Conservation (phyloP, 2,113 vertebrate species). For the Dipodomys spectabilis region DNA sequence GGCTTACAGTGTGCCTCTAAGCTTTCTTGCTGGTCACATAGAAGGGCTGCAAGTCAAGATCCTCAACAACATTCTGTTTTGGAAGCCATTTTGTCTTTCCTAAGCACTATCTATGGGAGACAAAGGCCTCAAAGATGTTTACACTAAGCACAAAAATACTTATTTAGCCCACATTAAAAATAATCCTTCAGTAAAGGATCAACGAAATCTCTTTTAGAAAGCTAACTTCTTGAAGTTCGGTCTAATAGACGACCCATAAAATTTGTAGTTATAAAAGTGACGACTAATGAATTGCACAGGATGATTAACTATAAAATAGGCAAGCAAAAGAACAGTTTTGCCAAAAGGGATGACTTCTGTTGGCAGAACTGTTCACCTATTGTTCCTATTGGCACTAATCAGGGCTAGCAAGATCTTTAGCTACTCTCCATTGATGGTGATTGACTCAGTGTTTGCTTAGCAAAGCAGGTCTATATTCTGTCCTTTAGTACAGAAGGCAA, state of each 20-base stretch:
- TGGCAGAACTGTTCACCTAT: not conserved
- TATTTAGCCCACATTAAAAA: not conserved
- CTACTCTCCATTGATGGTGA: not conserved
- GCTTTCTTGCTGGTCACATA: conserved; percentile 40
- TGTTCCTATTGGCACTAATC: not conserved
- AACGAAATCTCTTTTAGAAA: conserved; percentile 28
- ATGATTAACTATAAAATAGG: not conserved
- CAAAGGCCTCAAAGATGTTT: not conserved
- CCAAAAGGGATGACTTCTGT: not conserved
- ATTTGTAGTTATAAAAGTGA: not conserved
- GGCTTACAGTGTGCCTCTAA: not conserved
- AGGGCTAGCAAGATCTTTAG: not conserved
- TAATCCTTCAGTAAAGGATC: not conserved
- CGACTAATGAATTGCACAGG: not conserved
- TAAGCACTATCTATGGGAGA: not conserved
- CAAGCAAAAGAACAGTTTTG: not conserved
- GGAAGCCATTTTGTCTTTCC: not conserved
- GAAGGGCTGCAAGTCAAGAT: conserved; percentile 3
- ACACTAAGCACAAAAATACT: not conserved
- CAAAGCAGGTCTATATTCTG: not conserved
- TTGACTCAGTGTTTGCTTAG: not conserved
- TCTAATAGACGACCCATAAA: not conserved
- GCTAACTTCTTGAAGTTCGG: not conserved
- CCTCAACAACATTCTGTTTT: not conserved
- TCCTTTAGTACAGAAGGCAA: conserved; percentile 7